A percentile compares a stretch with the other conserved stretches of the same genome.
Conservation (phyloP, 2,797 vertebrate species). For the Telmatherina bonti region DNA sequence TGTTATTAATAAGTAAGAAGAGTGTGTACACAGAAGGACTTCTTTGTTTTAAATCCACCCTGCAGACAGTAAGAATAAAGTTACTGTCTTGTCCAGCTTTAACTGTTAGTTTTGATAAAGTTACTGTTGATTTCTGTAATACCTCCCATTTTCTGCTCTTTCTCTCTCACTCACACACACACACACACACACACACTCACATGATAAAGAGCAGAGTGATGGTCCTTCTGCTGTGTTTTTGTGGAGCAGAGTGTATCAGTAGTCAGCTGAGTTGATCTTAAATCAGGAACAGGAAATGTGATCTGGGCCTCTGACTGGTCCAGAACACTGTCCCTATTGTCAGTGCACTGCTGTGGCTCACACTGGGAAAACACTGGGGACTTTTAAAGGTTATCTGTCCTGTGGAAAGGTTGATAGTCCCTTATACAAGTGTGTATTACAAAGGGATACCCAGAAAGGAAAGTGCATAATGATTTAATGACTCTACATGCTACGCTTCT, state of each 20-base stretch:
- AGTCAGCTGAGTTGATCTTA: conserved; percentile 80
- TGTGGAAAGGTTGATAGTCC: conserved; percentile 71
- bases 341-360: conserved; percentile 61
- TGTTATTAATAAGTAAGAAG: conserved; percentile 41
- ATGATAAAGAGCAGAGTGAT: conserved; percentile 44
- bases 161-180: not conserved
- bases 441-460: conserved; percentile 29
- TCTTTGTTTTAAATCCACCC: conserved; percentile 56
- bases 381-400: conserved; percentile 79
- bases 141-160: conserved; percentile 5
- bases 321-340: conserved; percentile 80
- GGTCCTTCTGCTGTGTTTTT: conserved; percentile 48
- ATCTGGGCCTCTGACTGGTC: conserved; percentile 66
- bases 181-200: conserved; percentile 17
- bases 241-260: conserved; percentile 66
- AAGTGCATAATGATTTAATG: conserved; percentile 15
- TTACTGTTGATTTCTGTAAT: conserved; percentile 26
- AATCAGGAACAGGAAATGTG: conserved; percentile 83
- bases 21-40: conserved; percentile 36
- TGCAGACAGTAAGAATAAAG: conserved; percentile 44
- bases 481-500: conserved; percentile 12
- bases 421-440: conserved; percentile 43
- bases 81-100: conserved; percentile 41
- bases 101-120: conserved; percentile 42
- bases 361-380: conserved; percentile 70